Base-by-base conservation (phyloP, 2,888 invertebrate species). In the Xestia xanthographa region DNA sequence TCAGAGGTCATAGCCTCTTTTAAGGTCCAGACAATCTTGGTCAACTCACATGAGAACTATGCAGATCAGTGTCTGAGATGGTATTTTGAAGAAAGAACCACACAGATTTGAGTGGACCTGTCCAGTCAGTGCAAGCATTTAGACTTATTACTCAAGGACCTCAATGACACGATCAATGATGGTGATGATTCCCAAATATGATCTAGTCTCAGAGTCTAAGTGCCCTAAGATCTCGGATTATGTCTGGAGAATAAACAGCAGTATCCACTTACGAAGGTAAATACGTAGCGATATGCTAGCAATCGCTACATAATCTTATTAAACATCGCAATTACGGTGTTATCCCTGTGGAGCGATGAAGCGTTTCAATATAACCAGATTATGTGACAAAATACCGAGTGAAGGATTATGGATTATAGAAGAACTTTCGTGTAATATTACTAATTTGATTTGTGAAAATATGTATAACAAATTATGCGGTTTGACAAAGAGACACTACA, bases 261-360 rank as follows among this genome's bases (percentile, higher is more conserved):
- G 8, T 34, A 74, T 43, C 60, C 53, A 71, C 45, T 82, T 82
- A 79, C 29, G 48, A 38, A 62, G 60, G 29, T 66, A 69, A 69
- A 50, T 56, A 38, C 6, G 66, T 83, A 69, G 68, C 20, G 63
- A 71, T 58, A 81, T 71, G 41, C 60, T 56, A 79, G 70, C 63
- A 65, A 74, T 62, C 41, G 34, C n/a, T 29, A 38, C 48, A 14
- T 83, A 73, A 82, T 71, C 79, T 60, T 34, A 43, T 48, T 53
- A 34, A 53, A 48, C 65, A 67, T 14, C 34, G 38, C 48, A 60
- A 79, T 74, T 79, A 74, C 29, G 34, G 11, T 29, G 62, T 73
- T 63, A 83, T 73, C 50, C 66, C 34, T 34, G 12, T 0, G 38
- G 22, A 69, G 50, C 34, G 26, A 48, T 73, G 14, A 71, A 65